These are phyloP conservation scores for Linnaemya vulpina DNA, from an alignment of 2,888 invertebrate genomes.

Conservation along the genomic window DNA sequence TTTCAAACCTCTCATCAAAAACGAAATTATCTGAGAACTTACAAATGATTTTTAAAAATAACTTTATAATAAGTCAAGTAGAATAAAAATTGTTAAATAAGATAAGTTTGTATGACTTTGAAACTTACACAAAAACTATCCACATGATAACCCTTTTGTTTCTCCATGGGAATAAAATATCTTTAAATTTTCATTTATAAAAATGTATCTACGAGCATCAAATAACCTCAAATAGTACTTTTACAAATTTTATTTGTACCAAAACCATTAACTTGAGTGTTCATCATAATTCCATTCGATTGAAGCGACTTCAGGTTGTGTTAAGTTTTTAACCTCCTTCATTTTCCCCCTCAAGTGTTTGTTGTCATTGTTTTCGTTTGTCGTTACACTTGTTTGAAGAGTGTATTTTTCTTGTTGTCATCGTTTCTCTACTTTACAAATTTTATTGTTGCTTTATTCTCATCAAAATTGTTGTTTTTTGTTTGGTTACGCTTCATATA, in stretches of 20 bases:
- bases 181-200: too few species aligned
- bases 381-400: constrained; percentile 55
- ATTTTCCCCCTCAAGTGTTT: background rate
- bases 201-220: too few species aligned
- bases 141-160: too few species aligned
- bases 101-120: too few species aligned
- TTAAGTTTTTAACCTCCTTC: background rate
- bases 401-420: constrained; percentile 55
- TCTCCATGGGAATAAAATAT: too few species aligned
- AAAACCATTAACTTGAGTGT: background rate
- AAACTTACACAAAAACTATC: too few species aligned
- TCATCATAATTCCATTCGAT: background rate
- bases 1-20: too few species aligned
- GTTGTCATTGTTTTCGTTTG: constrained; percentile 47
- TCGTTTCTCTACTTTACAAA: constrained; percentile 67
- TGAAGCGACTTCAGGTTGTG: background rate
- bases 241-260: background rate
- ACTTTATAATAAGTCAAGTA: too few species aligned
- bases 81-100: too few species aligned
- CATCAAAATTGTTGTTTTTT: constrained; percentile 19
- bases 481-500: constrained; percentile 23
- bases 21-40: too few species aligned
- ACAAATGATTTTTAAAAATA: too few species aligned
- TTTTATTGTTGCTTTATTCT: constrained; percentile 42
- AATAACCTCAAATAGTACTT: background rate